Base-by-base conservation (phyloP, 2,888 invertebrate species). In the Dorcus parallelipipedus region DNA sequence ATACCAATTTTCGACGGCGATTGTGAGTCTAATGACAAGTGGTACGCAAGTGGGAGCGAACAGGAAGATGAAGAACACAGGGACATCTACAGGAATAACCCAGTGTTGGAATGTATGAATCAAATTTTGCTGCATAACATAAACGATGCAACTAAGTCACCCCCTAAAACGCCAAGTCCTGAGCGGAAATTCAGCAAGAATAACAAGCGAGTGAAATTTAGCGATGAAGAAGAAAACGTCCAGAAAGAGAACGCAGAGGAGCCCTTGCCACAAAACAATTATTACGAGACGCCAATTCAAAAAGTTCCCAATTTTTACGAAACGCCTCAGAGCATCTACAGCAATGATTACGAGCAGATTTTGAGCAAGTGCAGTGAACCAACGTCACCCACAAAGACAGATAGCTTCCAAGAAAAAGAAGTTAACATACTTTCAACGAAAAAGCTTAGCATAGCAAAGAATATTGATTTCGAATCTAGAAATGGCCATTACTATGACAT, bases 101-200 rank as follows among this genome's bases (percentile, higher is more conserved):
- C 92, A 1, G 92, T 93, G 6, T 77, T 93, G 51, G 92, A 93
- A 76, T 92, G 92, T 72, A 91, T 93, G 64, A 92, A 92, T 79
- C 92, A 90, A 78, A 93, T 93, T 67, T 78, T 93, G 41, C 77
- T 93, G 38, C 88, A 91, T 68, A 91, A 92, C 73, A 83, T 83
- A 69, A 83, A 83, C 59, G 83, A 84, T 59, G 56, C 71, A 0
- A 65, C 74, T 42, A 73, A 70, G 62, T 78, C 78, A 0, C 78
- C 79, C 8, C 78, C 78, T 2, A 78, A 79, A 71, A 76, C 77
- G 5, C 78, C 79, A 5, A 75, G 71, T 20, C 64, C 74, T 14
- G 78, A 78, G 56, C 63, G 76, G 33, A 76, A 76, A 64, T 58
- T 63, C 2, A 51, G 58, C 10, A 75, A 71, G 57, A 76, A 72